These are phyloP conservation scores for Chrysodeixis includens DNA, from an alignment of 2,888 invertebrate genomes.

Conservation along the genomic window DNA sequence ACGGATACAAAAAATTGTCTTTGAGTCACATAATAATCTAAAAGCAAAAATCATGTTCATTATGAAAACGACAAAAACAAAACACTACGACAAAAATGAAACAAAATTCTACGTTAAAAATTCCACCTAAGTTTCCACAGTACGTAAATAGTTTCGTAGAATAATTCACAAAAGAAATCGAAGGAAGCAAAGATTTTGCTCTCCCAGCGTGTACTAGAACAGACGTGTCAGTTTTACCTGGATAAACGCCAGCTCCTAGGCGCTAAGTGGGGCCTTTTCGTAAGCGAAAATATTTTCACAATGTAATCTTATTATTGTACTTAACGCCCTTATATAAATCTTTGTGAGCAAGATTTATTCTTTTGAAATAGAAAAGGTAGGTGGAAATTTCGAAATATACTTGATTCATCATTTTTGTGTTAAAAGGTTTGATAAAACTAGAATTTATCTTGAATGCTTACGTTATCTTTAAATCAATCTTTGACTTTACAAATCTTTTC, in stretches of 20 bases:
- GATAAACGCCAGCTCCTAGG: slow-evolving; percentile 2
- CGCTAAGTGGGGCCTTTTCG: slow-evolving; percentile 2
- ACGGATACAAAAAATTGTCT: no score
- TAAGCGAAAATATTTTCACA: slow-evolving; percentile 7
- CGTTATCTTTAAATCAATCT: no score
- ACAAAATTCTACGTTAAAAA: background rate
- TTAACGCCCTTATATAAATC: slow-evolving; percentile 20
- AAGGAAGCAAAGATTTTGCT: background rate
- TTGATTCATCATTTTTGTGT: background rate
- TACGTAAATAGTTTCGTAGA: background rate
- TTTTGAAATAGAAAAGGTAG: background rate
- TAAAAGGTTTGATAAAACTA: background rate
- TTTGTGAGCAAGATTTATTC: slow-evolving; percentile 7
- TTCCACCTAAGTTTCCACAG: background rate
- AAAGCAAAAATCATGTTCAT: no score
- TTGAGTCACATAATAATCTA: no score
- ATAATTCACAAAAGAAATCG: background rate
- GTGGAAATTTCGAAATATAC: background rate
- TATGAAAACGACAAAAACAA: background rate
- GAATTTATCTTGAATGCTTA: no score
- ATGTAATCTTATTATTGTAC: slow-evolving; percentile 9
- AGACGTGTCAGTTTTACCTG: background rate
- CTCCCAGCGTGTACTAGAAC: background rate
- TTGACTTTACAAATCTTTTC: no score
- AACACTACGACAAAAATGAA: background rate